Percentiles rank a stretch among this genome's conserved stretches.
Evolutionary conservation across 2,888 invertebrate species (phyloP).

Genomic region (Coenonympha arcania): DNA sequence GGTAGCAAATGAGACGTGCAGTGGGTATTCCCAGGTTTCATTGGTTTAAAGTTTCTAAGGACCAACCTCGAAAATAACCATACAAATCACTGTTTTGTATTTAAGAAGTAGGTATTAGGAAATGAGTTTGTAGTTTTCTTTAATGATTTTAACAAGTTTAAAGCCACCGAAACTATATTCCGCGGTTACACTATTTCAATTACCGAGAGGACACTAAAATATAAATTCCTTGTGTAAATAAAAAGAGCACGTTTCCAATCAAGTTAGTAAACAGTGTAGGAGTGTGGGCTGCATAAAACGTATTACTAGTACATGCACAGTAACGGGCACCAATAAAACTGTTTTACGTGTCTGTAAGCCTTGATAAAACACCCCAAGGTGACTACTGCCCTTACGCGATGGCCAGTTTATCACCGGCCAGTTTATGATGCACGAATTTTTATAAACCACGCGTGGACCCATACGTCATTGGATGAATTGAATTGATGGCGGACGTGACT

Average conservation of each 20-base stretch:
- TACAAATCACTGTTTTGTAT: too few species aligned
- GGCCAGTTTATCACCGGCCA: conserved; percentile 53
- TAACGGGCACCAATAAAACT: conserved; percentile 55
- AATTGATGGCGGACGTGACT: conserved; percentile 21
- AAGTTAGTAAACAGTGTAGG: conserved; percentile 57
- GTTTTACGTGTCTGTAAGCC: conserved; percentile 58
- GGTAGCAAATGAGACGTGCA: too few species aligned
- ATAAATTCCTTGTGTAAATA: conserved; percentile 58
- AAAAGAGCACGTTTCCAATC: conserved; percentile 70
- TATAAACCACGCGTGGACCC: conserved; percentile 44
- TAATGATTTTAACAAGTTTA: background rate
- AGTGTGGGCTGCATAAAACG: conserved; percentile 41
- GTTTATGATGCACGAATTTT: conserved; percentile 70
- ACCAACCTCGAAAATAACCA: too few species aligned
- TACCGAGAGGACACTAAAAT: conserved; percentile 36
- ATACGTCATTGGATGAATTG: conserved; percentile 16
- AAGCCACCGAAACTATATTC: background rate
- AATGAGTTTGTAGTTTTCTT: too few species aligned
- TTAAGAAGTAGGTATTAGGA: too few species aligned
- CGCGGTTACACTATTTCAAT: conserved; percentile 19
- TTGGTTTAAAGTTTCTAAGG: too few species aligned
- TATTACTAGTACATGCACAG: conserved; percentile 44
- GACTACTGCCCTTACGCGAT: conserved; percentile 41
- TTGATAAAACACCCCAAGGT: conserved; percentile 54
- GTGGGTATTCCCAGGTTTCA: too few species aligned